Evolutionary conservation across 2,113 vertebrate species (phyloP), one percentile per base, ranked within the genome.

Genomic region (Salvelinus alpinus): DNA sequence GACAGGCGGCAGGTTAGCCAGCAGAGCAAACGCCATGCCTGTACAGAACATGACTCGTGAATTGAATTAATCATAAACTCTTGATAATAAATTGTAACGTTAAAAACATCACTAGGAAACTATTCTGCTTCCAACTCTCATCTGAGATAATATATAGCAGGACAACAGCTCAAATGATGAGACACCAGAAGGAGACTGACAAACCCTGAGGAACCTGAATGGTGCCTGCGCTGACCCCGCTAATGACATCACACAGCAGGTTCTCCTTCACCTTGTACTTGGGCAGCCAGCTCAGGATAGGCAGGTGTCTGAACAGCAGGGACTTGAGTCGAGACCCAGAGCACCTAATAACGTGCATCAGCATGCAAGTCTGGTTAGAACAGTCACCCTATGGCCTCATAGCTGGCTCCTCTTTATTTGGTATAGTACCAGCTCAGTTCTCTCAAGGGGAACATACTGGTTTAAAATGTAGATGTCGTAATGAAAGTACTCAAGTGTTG

Each of bases 161-260:
- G 38, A 44, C 9, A 44, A 44, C 38, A 44, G 38, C 8, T 44
- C 38, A 44, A 11, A 44, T 44, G 6, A 57, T 57, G 20, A 22
- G 22, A 62, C 59, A 62, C 14, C 51, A 54, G 51, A 18, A n/a
- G 9, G 62, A 57, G 4, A n/a, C 47, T 13, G 20, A 72, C 92
- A 87, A 83, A 97, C 96, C 96, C 91, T 97, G 96, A 34, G 96
- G 96, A 73, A 98, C 95, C 70, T 98, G 97, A 67, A 98, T 96
- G 0, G 94, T 96, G 12, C 96, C 96, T 0, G 95, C 95, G 0
- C 96, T 97, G 90, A 98, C 82, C 70, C 96, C 95, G 0, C 96
- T 95, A 0, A 98, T 93, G 76, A 96, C 88, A 78, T 98, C 97
- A 0, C 93, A 87, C 80, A 96, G 5, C 31, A 97, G 64, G 77